Evolutionary conservation across 1,140 invertebrate genomes (phyloP), one percentile per base, ranked within the genome.

Genomic region (Drosophila nikananu): DNA sequence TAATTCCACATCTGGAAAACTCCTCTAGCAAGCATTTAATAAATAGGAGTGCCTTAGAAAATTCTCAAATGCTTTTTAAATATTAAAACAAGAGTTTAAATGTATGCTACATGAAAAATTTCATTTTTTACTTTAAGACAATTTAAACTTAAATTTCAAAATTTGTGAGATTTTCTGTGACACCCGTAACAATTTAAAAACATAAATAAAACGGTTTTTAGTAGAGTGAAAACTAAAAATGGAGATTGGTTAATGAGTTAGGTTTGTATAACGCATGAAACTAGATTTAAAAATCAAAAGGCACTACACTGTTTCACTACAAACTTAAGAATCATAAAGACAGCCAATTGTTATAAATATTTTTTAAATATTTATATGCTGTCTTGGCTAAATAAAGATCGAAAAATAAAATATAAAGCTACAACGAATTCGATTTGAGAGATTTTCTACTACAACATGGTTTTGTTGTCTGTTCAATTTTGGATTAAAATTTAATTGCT

Each of bases 381-480:
- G 42, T 51, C 70, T 35, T 5, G 21, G 25, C 10, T 49, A 51
- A 51, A 32, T 15, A 65, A 25, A 48, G 25, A 19, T 32, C 46
- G 46, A 35, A 0, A 57, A 57, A 32, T 32, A 23, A 46, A 39
- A 63, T 6, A 27, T 1, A 70, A 25, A 17, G n/a, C 62, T 70
- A 65, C 51, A n/a, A 65, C 44, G 8, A 71, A 76, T 63, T 44
- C 35, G 27, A 76, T 54, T 66, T 42, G 30, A 62, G 48, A 32
- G 27, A 61, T 51, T 66, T 44, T 83, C 75, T 77, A 81, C 61
- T 79, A 81, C 58, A 3, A 52, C 46, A 54, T 51, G 35, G 19
- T 67, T 39, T 48, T 21, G 39, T 21, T 37, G 35, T 55, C 67
- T 63, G 32, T 67, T 64, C 49, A 21, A 60, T 68, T 70, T 41